Evolutionary conservation across 2,888 invertebrate species (phyloP).

Genomic region (Drosophila pseudotakahashii): DNA sequence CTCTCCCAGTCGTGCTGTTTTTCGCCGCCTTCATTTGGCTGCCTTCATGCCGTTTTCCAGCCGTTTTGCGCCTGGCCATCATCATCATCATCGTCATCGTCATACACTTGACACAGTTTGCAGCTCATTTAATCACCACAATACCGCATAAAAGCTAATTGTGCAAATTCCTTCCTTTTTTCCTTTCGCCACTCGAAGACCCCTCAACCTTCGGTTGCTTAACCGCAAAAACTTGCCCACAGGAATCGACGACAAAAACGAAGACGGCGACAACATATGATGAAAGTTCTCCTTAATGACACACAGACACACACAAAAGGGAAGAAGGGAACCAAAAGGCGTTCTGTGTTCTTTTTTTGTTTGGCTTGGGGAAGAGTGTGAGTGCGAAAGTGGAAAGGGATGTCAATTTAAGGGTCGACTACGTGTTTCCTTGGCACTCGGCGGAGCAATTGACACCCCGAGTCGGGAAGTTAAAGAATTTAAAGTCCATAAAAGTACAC

Average conservation of each 20-base stretch:
- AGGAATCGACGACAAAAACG: slow-evolving; percentile 26
- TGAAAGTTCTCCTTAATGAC: slow-evolving; percentile 62
- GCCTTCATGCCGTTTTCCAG: slow-evolving; percentile 9
- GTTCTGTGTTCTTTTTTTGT: slow-evolving; percentile 22
- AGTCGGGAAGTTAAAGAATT: slow-evolving; percentile 7
- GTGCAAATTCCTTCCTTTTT: slow-evolving; percentile 63
- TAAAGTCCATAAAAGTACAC: slow-evolving; percentile 2
- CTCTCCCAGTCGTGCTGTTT: slow-evolving; percentile 8
- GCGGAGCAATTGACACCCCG: slow-evolving; percentile 13
- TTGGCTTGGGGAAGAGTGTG: slow-evolving; percentile 2
- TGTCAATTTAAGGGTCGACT: slow-evolving; percentile 40
- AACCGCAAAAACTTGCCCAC: slow-evolving; percentile 43
- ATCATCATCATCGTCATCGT: slow-evolving; percentile 1
- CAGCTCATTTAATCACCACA: slow-evolving; percentile 79
- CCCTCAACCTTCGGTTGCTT: neutral
- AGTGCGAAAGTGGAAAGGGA: slow-evolving; percentile 18
- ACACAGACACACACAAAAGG: slow-evolving; percentile 42
- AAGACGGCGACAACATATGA: slow-evolving; percentile 58
- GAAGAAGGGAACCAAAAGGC: slow-evolving; percentile 20
- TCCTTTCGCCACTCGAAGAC: slow-evolving; percentile 2
- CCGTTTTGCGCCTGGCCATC: slow-evolving; percentile 12
- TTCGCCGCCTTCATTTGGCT: slow-evolving; percentile 9
- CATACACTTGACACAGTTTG: slow-evolving; percentile 73
- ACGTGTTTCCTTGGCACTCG: slow-evolving; percentile 35
- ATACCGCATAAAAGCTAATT: slow-evolving; percentile 76